Evolutionary conservation across 1,140 invertebrate genomes (phyloP).

Genomic region (Drosophila varians): DNA sequence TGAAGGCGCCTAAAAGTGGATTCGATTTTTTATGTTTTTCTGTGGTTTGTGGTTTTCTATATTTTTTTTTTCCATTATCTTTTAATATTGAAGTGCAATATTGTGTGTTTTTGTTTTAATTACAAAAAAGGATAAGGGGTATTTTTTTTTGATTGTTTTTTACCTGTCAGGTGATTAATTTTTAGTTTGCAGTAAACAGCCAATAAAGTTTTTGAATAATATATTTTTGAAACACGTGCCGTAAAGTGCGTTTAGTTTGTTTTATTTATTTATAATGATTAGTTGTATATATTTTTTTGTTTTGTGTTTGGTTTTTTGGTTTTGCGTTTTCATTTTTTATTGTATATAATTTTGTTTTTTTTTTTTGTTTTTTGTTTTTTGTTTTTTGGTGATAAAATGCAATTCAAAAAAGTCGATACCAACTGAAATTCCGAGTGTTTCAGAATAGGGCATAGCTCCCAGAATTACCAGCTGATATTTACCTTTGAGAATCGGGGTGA

Average conservation of each 20-base stretch:
- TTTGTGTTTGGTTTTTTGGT: conserved; percentile 1
- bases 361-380: conserved; percentile 15
- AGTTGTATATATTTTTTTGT: background rate
- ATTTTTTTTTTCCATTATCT: background rate
- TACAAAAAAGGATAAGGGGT: conserved; percentile 38
- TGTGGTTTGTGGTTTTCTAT: background rate
- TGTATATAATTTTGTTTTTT: conserved; percentile 16
- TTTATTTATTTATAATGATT: conserved; percentile 9
- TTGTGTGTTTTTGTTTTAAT: background rate
- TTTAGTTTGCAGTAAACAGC: conserved; percentile 39
- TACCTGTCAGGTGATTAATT: conserved; percentile 35
- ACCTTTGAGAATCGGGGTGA: conserved; percentile 85
- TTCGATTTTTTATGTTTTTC: background rate
- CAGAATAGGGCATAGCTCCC: conserved; percentile 85
- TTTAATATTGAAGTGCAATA: conserved; percentile 8
- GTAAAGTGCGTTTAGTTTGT: conserved; percentile 46
- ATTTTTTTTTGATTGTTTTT: conserved; percentile 8
- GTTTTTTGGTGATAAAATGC: conserved; percentile 68
- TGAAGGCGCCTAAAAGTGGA: conserved; percentile 7
- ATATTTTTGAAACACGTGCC: conserved; percentile 59
- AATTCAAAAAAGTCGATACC: conserved; percentile 87
- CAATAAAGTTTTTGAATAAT: conserved; percentile 39
- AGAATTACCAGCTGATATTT: conserved; percentile 99
- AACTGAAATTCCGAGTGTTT: conserved; percentile 90
- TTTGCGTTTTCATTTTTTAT: too few relatives aligned